Evolutionary conservation across 1,140 invertebrate species (phyloP).

Genomic region (Carposina sasakii): DNA sequence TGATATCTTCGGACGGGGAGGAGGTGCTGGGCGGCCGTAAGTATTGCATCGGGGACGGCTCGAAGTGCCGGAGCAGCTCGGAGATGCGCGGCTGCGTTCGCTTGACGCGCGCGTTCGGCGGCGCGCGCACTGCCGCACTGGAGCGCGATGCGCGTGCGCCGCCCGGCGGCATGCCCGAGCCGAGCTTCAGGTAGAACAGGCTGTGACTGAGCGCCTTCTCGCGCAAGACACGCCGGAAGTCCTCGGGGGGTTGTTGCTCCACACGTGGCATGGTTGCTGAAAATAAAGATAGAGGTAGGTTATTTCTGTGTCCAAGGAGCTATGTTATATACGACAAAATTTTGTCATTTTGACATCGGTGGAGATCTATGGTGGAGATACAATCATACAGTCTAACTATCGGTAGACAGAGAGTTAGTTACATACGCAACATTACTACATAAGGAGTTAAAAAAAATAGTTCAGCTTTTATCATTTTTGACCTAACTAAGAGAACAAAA

Average conservation of each 20-base stretch:
- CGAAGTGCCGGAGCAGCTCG: constrained; percentile 53
- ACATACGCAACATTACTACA: background rate
- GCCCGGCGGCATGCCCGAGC: constrained; percentile 44
- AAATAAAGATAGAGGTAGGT: constrained; percentile 7
- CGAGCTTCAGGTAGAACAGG: constrained; percentile 64
- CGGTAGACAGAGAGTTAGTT: background rate
- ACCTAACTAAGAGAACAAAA: no score
- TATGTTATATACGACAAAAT: background rate
- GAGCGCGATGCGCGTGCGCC: constrained; percentile 29
- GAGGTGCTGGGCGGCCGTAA: constrained; percentile 51
- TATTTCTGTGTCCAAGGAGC: background rate
- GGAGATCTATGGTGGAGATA: background rate
- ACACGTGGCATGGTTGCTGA: constrained; percentile 53
- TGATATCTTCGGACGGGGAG: constrained; percentile 54
- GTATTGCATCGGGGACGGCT: constrained; percentile 61
- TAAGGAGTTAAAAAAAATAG: background rate
- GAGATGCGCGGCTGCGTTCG: constrained; percentile 55
- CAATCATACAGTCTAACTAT: background rate
- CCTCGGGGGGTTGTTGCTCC: constrained; percentile 52
- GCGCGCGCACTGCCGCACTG: constrained; percentile 49
- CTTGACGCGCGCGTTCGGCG: constrained; percentile 45
- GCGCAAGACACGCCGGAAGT: constrained; percentile 62
- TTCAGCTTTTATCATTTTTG: background rate
- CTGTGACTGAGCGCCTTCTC: constrained; percentile 68
- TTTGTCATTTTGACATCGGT: background rate